phyloP scores from a whole-genome alignment of 2,113 vertebrate genomes.

The Argyrosomus japonicus region DNA sequence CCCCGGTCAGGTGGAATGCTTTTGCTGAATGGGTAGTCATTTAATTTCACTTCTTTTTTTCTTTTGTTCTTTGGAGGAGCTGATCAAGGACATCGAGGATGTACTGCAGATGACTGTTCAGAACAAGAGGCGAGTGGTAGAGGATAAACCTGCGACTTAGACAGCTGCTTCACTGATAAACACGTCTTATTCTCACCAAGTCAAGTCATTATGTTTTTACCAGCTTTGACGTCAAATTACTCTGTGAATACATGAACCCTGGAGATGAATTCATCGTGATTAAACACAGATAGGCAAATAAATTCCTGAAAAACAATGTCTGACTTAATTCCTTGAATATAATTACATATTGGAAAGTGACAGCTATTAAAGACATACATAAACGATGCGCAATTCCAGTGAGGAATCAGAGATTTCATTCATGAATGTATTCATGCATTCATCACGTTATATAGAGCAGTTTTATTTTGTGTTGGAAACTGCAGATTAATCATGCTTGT shows the following conservation, averaged over 20 bases:
- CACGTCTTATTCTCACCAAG: neutral
- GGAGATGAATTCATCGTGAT: neutral
- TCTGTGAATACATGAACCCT: neutral
- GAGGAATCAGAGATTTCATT: neutral
- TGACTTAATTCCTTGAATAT: slow-evolving; percentile 11
- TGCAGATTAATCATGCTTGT: neutral
- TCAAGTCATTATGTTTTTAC: neutral
- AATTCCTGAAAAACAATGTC: neutral
- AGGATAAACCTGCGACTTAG: slow-evolving; percentile 47
- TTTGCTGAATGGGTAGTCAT: neutral
- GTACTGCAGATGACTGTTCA: slow-evolving; percentile 86
- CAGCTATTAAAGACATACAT: neutral
- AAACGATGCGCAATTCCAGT: neutral
- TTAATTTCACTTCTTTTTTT: slow-evolving; percentile 18
- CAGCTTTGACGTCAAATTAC: neutral
- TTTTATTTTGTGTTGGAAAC: slow-evolving; percentile 3
- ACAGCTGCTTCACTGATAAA: neutral
- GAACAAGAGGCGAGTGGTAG: slow-evolving; percentile 76
- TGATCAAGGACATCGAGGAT: slow-evolving; percentile 84
- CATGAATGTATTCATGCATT: neutral
- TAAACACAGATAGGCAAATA: neutral
- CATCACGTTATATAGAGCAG: neutral
- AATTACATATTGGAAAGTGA: neutral
- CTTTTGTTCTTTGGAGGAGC: slow-evolving; percentile 77
- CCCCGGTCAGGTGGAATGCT: slow-evolving; percentile 13